phyloP scores from a whole-genome alignment of 2,888 invertebrate species.

The Hybos culiciformis region DNA sequence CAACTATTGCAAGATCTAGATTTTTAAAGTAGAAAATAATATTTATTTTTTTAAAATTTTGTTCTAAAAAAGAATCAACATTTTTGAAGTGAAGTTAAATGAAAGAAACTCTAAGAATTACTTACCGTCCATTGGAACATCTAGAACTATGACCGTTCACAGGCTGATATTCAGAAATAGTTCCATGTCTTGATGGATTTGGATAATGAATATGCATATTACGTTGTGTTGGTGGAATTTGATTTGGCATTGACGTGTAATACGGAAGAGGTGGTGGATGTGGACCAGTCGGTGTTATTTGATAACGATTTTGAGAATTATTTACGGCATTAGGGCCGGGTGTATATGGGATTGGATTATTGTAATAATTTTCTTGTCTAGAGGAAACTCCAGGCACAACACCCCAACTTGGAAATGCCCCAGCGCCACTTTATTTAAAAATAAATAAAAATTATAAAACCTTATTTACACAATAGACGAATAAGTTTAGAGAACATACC shows the following conservation, averaged over 20 bases:
- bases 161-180: slow-evolving; percentile 34
- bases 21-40: not conserved
- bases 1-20: slow-evolving; percentile 33
- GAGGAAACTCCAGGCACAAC: slow-evolving; percentile 22
- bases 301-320: slow-evolving; percentile 30
- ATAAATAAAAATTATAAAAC: too few relatives aligned
- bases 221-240: slow-evolving; percentile 21
- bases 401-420: slow-evolving; percentile 36
- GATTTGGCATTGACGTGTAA: slow-evolving; percentile 24
- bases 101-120: not conserved
- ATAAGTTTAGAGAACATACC: slow-evolving; percentile 18
- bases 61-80: not conserved
- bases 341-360: slow-evolving; percentile 30
- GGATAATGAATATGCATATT: slow-evolving; percentile 36
- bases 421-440: slow-evolving; percentile 28
- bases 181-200: slow-evolving; percentile 32
- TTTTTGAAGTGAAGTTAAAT: not conserved
- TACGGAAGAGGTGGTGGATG: slow-evolving; percentile 34
- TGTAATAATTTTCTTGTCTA: slow-evolving; percentile 32
- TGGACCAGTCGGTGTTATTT: slow-evolving; percentile 34
- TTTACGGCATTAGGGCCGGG: slow-evolving; percentile 10
- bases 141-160: slow-evolving; percentile 27
- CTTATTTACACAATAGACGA: too few relatives aligned
- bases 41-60: too few relatives aligned
- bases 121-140: slow-evolving; percentile 30